Base-by-base conservation (phyloP, 1,140 invertebrate genomes). In the Euborellia annulipes region DNA sequence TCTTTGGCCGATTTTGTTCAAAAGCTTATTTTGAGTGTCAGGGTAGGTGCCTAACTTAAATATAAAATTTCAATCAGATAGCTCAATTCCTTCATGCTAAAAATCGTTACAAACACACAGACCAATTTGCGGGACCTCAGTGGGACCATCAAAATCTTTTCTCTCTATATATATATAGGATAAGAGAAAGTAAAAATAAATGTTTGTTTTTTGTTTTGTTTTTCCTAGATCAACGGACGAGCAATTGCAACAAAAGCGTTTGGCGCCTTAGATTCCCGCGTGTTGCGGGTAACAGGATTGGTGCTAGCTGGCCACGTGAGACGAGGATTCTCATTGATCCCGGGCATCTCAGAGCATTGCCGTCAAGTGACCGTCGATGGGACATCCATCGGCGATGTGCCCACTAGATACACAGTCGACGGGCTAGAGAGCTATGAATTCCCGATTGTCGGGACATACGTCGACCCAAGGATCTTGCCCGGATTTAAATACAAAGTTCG, bases 401-500 rank as follows among this genome's bases (percentile, higher is more conserved):
- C 76, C 9, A 76, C 75, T 23, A 69, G 72, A 49, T 82, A 82
- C 51, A 71, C 69, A 9, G 69, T 82, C 49, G 71, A 70, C 51
- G 79, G 79, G 8, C 64, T 85, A 32, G 69, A 76, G 53, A 65
- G 66, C 51, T 75, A 79, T 51, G 79, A 85, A 62, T 62, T 82
- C n/a, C 78, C 79, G 21, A 30, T 65, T 64, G 48, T 57, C 79
- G 80, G 80, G 48, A 81, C 81, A 2, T 82, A 76, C 52, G 70
- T 85, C 1, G 80, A 85, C 59, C 68, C 72, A n/a, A 67, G 75
- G 47, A 74, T 85, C 34, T 62, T 78, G 34, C 73, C 80, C 47
- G 81, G 82, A 20, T 85, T 85, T 62, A 61, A 68, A 50, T 85
- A 85, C 64, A 68, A 67, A 27, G 76, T 85, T 4, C 69, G 79